Evolutionary conservation across 1,140 invertebrate genomes (phyloP).

Genomic region (Philaenus spumarius): DNA sequence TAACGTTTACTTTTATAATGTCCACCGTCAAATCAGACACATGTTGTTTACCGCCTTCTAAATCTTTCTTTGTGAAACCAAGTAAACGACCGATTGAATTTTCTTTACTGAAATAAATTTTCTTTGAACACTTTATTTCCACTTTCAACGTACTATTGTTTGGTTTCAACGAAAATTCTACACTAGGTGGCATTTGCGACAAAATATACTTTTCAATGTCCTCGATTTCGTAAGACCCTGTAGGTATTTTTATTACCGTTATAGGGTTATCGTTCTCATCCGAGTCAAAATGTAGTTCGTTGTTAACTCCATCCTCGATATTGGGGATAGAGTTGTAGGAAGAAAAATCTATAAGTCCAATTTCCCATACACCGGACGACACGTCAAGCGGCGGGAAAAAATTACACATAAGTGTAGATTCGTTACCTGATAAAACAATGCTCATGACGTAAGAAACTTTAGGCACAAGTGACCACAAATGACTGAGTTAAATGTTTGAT

Average conservation of each 20-base stretch:
- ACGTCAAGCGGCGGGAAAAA: conserved; percentile 7
- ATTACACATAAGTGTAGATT: not conserved
- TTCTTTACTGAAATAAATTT: not conserved
- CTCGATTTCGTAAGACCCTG: conserved; percentile 9
- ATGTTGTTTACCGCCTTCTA: not conserved
- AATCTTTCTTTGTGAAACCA: not conserved
- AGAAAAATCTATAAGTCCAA: conserved; percentile 1
- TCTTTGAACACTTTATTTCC: not conserved
- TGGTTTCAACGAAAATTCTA: not conserved
- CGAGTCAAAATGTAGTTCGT: not conserved
- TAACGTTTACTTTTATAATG: conserved; percentile 11
- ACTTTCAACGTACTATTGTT: conserved; percentile 3
- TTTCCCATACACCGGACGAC: not conserved
- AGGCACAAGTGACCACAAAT: conserved; percentile 16
- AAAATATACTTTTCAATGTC: not conserved
- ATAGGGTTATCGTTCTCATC: too few species aligned
- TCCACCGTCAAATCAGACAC: conserved; percentile 5
- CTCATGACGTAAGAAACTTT: not conserved
- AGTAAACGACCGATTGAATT: not conserved
- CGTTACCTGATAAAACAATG: not conserved
- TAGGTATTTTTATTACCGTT: conserved; percentile 4
- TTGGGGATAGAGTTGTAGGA: conserved; percentile 14
- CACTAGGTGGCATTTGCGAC: not conserved
- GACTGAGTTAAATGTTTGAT: not conserved
- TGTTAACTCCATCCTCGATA: conserved; percentile 3